Conservation (phyloP, 2,797 vertebrate species). For the Chelonia mydas region DNA sequence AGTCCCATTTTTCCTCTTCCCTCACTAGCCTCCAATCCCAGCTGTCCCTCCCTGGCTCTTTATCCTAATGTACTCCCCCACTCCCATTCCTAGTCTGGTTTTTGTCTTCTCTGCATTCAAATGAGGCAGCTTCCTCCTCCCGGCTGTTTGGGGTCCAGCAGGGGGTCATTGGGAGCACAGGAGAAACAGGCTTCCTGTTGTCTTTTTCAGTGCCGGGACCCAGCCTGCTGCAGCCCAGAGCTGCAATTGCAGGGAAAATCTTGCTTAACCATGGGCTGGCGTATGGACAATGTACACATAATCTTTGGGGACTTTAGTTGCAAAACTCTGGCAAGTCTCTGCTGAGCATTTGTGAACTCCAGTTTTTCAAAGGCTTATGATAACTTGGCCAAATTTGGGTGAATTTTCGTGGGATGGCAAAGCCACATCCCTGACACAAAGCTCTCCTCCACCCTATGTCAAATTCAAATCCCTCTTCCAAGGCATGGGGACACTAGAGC, state of each 20-base stretch:
- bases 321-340: background rate
- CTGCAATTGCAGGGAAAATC: background rate
- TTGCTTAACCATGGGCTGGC: background rate
- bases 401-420: background rate
- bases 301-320: background rate
- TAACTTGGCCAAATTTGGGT: background rate
- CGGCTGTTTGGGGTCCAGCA: too few relatives aligned
- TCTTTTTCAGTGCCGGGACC: too few relatives aligned
- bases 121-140: too few relatives aligned
- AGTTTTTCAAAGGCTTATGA: background rate
- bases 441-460: too few relatives aligned
- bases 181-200: too few relatives aligned
- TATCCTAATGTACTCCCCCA: background rate
- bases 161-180: too few relatives aligned
- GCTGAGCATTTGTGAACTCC: background rate
- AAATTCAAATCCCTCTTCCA: too few relatives aligned
- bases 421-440: background rate
- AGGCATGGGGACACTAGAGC: background rate
- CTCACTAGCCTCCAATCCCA: background rate
- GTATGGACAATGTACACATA: background rate
- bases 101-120: too few relatives aligned
- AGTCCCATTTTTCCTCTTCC: conserved; percentile 7
- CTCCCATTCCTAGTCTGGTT: too few relatives aligned
- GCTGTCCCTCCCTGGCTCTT: background rate
- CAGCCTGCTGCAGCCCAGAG: too few relatives aligned